Evolutionary conservation across 2,888 invertebrate genomes (phyloP), one percentile per base, ranked within the genome.

Genomic region (Eupsilia transversa): DNA sequence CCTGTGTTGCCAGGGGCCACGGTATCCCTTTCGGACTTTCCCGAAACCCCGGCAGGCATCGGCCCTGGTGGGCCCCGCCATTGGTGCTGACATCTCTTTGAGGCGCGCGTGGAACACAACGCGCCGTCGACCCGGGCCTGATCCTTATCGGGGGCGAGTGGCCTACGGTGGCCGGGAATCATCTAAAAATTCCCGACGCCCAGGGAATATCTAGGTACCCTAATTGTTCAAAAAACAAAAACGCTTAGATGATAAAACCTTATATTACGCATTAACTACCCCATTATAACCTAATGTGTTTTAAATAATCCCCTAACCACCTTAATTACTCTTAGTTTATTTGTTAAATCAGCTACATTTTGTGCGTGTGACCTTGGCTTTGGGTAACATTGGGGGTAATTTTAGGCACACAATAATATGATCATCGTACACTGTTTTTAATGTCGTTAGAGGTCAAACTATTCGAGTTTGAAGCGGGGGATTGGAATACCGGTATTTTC

Each of bases 371-470:
- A 49, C 81, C 77, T 77, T 77, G 54, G 14, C 5, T 70, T 70
- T 49, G 9, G 43, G 60, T 65, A 49, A 60, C 61, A 71, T 84
- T 77, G 71, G 56, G 60, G 63, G 80, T 77, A 77, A 84, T 72
- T 76, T 84, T 66, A 70, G 46, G 54, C 70, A 68, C 57, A 84
- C 72, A 49, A 84, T 80, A 70, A 57, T 56, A 74, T 52, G 81
- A 77, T 77, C 74, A 70, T 57, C 59, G 46, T 41, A 38, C n/a
- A 35, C 17, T 23, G 52, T 67, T 72, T 68, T 65, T 65, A 66
- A 80, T 77, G 77, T 73, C 33, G 64, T 69, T 63, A 43, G n/a
- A 81, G 82, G 82, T 81, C 68, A 77, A 68, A 77, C 27, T 71
- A 27, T 69, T 72, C 0, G 65, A 56, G 27, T 66, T 71, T 66